Conservation (phyloP, 1,140 invertebrate species). For the Planococcus citri region DNA sequence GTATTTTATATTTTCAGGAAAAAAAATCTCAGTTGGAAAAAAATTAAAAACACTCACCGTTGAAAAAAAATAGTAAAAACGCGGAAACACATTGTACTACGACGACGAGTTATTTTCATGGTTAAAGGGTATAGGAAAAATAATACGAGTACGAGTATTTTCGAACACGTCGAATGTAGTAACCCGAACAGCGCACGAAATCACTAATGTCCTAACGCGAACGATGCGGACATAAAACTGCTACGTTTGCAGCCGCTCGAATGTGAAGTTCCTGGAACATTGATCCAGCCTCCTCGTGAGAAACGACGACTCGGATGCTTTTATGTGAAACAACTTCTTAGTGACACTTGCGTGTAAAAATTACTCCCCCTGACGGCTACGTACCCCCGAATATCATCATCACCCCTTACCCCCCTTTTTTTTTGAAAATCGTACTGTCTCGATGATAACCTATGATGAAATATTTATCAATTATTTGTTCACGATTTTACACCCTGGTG, state of each 20-base stretch:
- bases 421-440: no score
- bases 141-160: neutral
- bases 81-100: neutral
- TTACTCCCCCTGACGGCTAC: neutral
- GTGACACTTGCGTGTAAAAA: conserved; percentile 9
- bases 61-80: neutral
- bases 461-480: no score
- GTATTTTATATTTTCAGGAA: no score
- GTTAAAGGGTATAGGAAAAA: neutral
- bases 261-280: conserved; percentile 13
- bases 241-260: conserved; percentile 5
- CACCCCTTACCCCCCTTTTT: neutral
- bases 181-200: neutral
- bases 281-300: conserved; percentile 11
- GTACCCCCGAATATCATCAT: no score
- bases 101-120: neutral
- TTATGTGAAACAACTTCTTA: conserved; percentile 19
- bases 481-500: no score
- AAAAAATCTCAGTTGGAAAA: no score
- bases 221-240: conserved; percentile 5
- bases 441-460: no score
- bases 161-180: neutral
- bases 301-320: conserved; percentile 1
- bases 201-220: conserved; percentile 6
- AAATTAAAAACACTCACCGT: neutral